Conservation (phyloP, 2,797 vertebrate species). For the Melanotaenia nigrans region DNA sequence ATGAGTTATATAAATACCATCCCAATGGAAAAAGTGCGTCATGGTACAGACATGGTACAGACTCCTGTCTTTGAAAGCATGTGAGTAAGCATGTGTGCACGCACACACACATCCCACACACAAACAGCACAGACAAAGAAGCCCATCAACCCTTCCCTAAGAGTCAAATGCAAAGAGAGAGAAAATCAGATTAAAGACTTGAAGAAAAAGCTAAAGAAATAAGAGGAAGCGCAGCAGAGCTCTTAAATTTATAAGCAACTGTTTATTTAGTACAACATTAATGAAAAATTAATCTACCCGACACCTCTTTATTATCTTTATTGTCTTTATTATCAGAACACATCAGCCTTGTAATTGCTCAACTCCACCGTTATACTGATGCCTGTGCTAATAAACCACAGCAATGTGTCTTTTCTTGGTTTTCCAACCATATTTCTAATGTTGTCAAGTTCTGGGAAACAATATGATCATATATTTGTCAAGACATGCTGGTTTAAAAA, state of each 20-base stretch:
- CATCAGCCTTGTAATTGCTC: neutral
- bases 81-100: constrained; percentile 14
- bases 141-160: constrained; percentile 24
- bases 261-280: neutral
- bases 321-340: constrained; percentile 7
- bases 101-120: constrained; percentile 15
- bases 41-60: constrained; percentile 81
- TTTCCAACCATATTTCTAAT: neutral
- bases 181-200: neutral
- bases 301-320: too few species aligned
- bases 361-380: neutral
- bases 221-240: neutral
- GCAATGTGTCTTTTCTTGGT: neutral
- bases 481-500: neutral
- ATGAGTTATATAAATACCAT: constrained; percentile 83
- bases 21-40: constrained; percentile 83
- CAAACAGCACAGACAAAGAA: constrained; percentile 26
- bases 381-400: neutral
- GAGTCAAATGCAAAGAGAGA: constrained; percentile 52
- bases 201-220: neutral
- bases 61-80: constrained; percentile 64
- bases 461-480: neutral
- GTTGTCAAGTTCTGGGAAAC: neutral
- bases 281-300: too few species aligned
- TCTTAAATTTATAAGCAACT: neutral